Evolutionary conservation across 2,797 vertebrate genomes (phyloP), one percentile per base, ranked within the genome.

Genomic region (Odontamblyopus rebecca): DNA sequence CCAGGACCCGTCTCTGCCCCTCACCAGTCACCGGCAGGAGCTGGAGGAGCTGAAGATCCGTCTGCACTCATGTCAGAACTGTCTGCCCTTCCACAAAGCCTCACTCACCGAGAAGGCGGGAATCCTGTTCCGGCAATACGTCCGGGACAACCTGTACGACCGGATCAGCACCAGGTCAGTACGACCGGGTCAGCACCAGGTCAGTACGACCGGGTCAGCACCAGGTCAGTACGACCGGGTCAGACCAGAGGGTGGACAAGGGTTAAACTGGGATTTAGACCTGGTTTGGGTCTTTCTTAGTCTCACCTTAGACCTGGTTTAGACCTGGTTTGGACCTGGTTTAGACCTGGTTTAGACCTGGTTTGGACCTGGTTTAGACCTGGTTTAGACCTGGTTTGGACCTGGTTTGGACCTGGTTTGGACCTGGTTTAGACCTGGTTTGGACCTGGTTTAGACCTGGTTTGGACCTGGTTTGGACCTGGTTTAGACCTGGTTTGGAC

Each of bases 81-180:
- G 98, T 80, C 92, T 98, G 0, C 97, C 97, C 51, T 98, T 99
- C 88, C 97, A 98, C 90, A 98, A 97, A 62, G 94, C 96, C 5
- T 95, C 95, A 0, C 92, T 98, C 76, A 95, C 92, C 0, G 97
- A 99, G 82, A 98, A 98, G 77, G 96, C 97, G 0, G 98, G 97
- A 3, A 96, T 98, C 91, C 89, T 99, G 1, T 99, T 98, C 77
- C 94, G 97, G 0, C 98, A 99, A 72, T 99, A 97, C 0, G 97
- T 97, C 0, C 93, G 97, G n/a, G 98, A 98, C 91, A 99, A 98
- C 82, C 93, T 99, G 19, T 99, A 99, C 0, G 97, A 99, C 68
- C 95, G 98, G 7, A 99, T 99, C 82, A 99, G 98, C 61, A 99
- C 97, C 0, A 93, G 59, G 59, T 59, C 16, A 56, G 54, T 16